Conservation (phyloP, 2,888 invertebrate species). For the Linyphia triangularis region DNA sequence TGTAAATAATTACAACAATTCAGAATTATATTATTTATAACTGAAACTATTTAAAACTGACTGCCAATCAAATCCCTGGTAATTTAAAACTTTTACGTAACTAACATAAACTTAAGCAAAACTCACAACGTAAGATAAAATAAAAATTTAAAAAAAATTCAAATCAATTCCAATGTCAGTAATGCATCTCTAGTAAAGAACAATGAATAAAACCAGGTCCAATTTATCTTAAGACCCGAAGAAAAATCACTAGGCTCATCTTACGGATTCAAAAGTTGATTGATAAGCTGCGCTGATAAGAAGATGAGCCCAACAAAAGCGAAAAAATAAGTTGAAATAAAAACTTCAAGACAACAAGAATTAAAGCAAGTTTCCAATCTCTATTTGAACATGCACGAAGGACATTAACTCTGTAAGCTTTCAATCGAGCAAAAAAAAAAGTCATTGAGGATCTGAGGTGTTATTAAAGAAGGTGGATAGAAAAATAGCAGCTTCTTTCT, state of each 20-base stretch:
- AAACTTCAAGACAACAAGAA: constrained; percentile 23
- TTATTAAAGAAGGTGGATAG: constrained; percentile 19
- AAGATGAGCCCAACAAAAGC: background rate
- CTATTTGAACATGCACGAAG: constrained; percentile 33
- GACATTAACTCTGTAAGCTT: background rate
- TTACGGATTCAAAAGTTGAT: constrained; percentile 52
- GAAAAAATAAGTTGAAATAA: constrained; percentile 5
- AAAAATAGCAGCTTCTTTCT: constrained; percentile 25
- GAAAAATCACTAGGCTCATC: constrained; percentile 53
- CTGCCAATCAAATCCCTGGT: background rate
- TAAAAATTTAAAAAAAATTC: constrained; percentile 19
- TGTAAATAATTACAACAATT: too few species aligned
- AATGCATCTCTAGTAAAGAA: constrained; percentile 16
- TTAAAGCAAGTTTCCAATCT: constrained; percentile 45
- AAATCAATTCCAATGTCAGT: constrained; percentile 39
- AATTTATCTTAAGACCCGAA: constrained; percentile 53
- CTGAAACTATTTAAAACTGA: background rate
- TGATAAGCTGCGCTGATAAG: constrained; percentile 42
- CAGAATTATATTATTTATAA: too few species aligned
- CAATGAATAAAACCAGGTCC: constrained; percentile 29
- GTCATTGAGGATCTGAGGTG: constrained; percentile 22
- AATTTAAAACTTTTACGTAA: background rate
- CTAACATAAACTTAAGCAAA: background rate
- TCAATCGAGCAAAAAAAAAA: constrained; percentile 13
- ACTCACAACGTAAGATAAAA: background rate